A percentile compares a stretch with the other conserved stretches of the same genome.
phyloP scores from a whole-genome alignment of 1,140 invertebrate species.

The Neoseiulus cucumeris region DNA sequence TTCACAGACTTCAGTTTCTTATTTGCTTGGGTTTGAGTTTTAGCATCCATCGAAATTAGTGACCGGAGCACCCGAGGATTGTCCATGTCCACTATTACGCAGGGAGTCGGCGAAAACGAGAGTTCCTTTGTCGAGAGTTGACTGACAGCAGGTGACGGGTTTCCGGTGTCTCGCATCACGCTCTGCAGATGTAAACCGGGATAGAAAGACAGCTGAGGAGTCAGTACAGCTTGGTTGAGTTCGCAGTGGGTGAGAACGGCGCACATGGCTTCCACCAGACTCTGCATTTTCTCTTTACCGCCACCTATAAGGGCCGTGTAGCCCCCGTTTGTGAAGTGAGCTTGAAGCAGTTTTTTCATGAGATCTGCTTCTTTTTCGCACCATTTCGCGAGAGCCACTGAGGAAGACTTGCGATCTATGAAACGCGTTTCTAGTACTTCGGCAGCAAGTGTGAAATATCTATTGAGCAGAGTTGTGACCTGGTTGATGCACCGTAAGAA shows the following conservation, averaged over 20 bases:
- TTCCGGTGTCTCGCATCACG: background rate
- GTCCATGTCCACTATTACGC: background rate
- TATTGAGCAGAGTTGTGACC: conserved; percentile 11
- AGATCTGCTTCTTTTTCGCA: conserved; percentile 4
- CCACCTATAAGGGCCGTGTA: background rate
- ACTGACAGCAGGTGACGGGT: background rate
- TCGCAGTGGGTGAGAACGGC: conserved; percentile 1
- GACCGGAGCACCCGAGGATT: conserved; percentile 5
- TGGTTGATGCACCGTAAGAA: conserved; percentile 1
- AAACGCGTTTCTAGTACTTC: conserved; percentile 4
- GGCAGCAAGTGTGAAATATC: background rate
- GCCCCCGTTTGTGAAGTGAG: background rate
- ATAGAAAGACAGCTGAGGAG: background rate
- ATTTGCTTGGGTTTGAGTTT: background rate
- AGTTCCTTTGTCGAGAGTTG: background rate
- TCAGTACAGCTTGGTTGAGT: background rate
- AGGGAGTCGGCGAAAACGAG: conserved; percentile 1
- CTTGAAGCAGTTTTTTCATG: conserved; percentile 4
- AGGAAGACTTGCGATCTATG: conserved; percentile 4
- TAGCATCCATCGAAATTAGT: background rate
- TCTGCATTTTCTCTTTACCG: background rate
- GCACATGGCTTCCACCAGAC: background rate
- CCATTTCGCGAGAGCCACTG: background rate
- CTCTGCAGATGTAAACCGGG: background rate
- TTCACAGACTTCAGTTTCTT: conserved; percentile 2